A percentile compares a stretch with the other conserved stretches of the same genome.
Evolutionary conservation across 2,888 invertebrate species (phyloP).

Genomic region (Drosophila subsilvestris): DNA sequence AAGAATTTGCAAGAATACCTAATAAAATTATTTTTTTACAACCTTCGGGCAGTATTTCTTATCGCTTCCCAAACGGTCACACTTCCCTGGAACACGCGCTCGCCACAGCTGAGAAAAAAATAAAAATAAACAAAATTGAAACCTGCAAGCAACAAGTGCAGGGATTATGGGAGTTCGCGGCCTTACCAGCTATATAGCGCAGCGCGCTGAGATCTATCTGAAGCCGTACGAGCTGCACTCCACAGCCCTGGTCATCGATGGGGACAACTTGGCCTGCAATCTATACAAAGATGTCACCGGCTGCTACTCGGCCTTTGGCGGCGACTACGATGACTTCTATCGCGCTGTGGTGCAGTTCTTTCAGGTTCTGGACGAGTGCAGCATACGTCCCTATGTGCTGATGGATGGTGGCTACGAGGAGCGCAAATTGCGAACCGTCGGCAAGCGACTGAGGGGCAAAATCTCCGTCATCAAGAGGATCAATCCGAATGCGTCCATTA

Average conservation of each 20-base stretch:
- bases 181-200: slow-evolving; percentile 91
- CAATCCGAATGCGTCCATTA: slow-evolving; percentile 86
- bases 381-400: slow-evolving; percentile 89
- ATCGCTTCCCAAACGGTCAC: neutral
- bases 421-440: slow-evolving; percentile 89
- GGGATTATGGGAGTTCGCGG: slow-evolving; percentile 92
- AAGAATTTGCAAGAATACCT: too few relatives aligned
- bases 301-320: slow-evolving; percentile 90
- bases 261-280: slow-evolving; percentile 90
- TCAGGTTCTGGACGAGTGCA: slow-evolving; percentile 88
- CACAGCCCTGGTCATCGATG: slow-evolving; percentile 91
- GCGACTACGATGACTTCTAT: slow-evolving; percentile 93
- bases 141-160: slow-evolving; percentile 10
- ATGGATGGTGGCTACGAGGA: slow-evolving; percentile 92
- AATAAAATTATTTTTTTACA: too few relatives aligned
- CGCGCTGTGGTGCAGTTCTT: slow-evolving; percentile 88
- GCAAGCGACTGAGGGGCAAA: slow-evolving; percentile 86
- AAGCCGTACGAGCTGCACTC: slow-evolving; percentile 88
- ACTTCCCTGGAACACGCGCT: slow-evolving; percentile 44
- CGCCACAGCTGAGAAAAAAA: neutral
- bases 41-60: neutral
- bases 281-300: slow-evolving; percentile 87
- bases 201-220: slow-evolving; percentile 87
- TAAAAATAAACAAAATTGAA: slow-evolving; percentile 48
- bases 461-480: slow-evolving; percentile 86